Evolutionary conservation across 2,888 invertebrate genomes (phyloP).

Genomic region (Xestia ashworthii): DNA sequence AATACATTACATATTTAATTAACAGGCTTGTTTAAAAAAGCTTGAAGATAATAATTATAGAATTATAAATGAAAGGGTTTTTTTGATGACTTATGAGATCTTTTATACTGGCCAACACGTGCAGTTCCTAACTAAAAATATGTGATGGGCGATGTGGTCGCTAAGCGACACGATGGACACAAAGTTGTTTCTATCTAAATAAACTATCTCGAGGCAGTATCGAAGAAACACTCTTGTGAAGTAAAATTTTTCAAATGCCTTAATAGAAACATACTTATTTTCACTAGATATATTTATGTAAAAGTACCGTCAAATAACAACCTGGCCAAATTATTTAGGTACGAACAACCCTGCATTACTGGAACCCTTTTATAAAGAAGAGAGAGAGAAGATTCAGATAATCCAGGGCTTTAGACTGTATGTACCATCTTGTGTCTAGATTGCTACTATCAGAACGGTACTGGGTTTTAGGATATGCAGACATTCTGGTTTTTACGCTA

Average conservation of each 20-base stretch:
- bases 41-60: no score
- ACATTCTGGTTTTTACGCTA: constrained; percentile 27
- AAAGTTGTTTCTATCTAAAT: background rate
- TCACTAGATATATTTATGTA: background rate
- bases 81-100: constrained; percentile 3
- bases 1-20: background rate
- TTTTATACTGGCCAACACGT: background rate
- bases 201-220: constrained; percentile 23
- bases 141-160: no score
- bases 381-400: background rate
- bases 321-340: background rate
- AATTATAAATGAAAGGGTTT: no score
- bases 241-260: background rate
- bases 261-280: background rate
- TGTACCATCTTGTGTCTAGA: background rate
- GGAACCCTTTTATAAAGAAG: background rate
- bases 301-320: background rate
- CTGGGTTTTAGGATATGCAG: constrained; percentile 29
- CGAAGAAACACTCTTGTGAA: background rate
- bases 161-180: background rate
- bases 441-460: background rate
- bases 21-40: no score
- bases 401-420: background rate
- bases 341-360: background rate
- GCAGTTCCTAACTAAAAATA: background rate